Evolutionary conservation across 2,888 invertebrate species (phyloP), one percentile per base, ranked within the genome.

Genomic region (Sabatieria punctata): DNA sequence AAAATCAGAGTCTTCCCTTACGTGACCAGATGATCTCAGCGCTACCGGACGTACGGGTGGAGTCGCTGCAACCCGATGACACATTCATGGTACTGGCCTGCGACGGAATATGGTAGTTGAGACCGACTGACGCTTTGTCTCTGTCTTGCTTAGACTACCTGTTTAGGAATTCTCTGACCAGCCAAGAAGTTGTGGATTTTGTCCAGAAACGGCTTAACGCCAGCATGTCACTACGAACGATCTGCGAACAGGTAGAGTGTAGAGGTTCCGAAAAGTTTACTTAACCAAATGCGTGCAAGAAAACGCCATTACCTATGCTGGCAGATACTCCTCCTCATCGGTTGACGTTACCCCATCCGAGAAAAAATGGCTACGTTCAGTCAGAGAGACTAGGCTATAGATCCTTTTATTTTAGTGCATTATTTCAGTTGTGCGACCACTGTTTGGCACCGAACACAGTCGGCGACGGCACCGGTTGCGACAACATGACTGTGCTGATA

Each of bases 401-500:
- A n/a, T n/a, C n/a, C n/a, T n/a, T n/a, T n/a, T n/a, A n/a, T n/a
- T n/a, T n/a, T n/a, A n/a, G 55, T 41, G 23, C 13, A 4, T 19
- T 3, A 2, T 46, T n/a, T n/a, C 6, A 93, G 91, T 75, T 97
- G 65, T 95, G 97, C 64, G 85, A 89, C 61, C 76, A 80, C 58
- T 93, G 93, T 66, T 72, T 97, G 56, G 86, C 95, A 1, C 82
- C 85, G n/a, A 78, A 85, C 63, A 86, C 88, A 2, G 71, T 77
- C 60, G 88, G 89, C 1, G 95, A 95, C 67, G 93, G 93, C 15
- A 91, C 91, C 2, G 95, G 95, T 37, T 95, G 95, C 70, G 97
- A 97, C 71, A 97, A 97, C 68, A 97, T 97, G 95, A 95, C 95
- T 1, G 85, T 86, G 46, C 83, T 97, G 57, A 84, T 97, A 61